Percentiles rank a stretch among this genome's conserved stretches.
phyloP scores from a whole-genome alignment of 2,113 vertebrate genomes.

The Cololabis saira region DNA sequence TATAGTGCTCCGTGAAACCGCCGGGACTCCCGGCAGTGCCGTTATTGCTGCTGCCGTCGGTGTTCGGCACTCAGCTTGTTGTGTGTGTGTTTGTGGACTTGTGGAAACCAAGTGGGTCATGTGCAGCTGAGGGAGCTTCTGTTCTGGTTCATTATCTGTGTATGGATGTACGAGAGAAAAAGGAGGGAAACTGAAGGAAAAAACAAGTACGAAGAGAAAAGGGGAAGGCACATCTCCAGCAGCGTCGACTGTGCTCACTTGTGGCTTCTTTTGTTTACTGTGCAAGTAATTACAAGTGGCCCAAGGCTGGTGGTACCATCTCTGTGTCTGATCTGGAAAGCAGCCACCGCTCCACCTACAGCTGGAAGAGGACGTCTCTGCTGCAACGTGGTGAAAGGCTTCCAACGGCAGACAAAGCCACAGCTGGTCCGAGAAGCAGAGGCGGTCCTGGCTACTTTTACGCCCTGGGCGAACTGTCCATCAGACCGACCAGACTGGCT shows the following conservation, averaged over 20 bases:
- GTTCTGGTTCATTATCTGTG: slow-evolving; percentile 29
- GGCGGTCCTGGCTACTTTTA: too few species aligned
- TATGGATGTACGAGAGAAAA: neutral
- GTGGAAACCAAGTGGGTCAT: slow-evolving; percentile 16
- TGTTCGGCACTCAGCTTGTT: slow-evolving; percentile 33
- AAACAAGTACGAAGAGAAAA: neutral
- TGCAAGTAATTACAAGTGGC: slow-evolving; percentile 63
- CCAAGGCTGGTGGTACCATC: slow-evolving; percentile 43
- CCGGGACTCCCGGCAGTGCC: slow-evolving; percentile 21
- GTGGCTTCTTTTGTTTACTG: slow-evolving; percentile 35
- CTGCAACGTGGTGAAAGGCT: slow-evolving; percentile 9
- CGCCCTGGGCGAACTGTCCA: too few species aligned
- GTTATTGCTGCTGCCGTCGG: slow-evolving; percentile 28
- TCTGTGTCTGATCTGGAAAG: slow-evolving; percentile 62
- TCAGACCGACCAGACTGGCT: too few species aligned
- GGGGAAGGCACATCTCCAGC: slow-evolving; percentile 11
- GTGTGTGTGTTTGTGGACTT: slow-evolving; percentile 17
- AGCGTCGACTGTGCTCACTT: slow-evolving; percentile 2
- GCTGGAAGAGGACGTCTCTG: slow-evolving; percentile 27
- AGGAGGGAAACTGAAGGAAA: slow-evolving; percentile 5
- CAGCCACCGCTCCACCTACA: slow-evolving; percentile 48
- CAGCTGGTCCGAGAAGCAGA: slow-evolving; percentile 8
- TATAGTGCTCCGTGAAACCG: slow-evolving; percentile 30
- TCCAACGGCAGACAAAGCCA: slow-evolving; percentile 11
- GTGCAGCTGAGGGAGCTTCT: slow-evolving; percentile 16